Conservation (phyloP, 1,140 invertebrate genomes). For the Augochlora pura region DNA sequence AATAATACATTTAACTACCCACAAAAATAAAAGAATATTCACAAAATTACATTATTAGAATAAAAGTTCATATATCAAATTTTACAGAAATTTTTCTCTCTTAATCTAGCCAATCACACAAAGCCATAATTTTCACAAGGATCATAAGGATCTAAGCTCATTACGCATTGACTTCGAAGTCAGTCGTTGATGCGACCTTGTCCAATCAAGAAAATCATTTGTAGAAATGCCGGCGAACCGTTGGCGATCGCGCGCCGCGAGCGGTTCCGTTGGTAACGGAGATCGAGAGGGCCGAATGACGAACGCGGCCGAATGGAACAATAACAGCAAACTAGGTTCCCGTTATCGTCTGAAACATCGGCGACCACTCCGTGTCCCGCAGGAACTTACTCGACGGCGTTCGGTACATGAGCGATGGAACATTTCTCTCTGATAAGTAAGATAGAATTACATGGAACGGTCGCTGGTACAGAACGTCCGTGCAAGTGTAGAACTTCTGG, state of each 20-base stretch:
- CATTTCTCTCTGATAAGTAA: slow-evolving; percentile 19
- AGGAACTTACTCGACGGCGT: not conserved
- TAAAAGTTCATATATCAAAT: too few relatives aligned
- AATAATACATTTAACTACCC: too few relatives aligned
- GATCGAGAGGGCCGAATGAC: not conserved
- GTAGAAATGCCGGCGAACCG: not conserved
- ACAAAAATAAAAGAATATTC: too few relatives aligned
- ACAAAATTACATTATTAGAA: too few relatives aligned
- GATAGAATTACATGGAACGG: slow-evolving; percentile 3
- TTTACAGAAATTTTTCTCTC: too few relatives aligned
- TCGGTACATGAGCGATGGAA: not conserved
- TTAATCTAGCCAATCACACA: too few relatives aligned
- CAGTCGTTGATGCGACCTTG: not conserved
- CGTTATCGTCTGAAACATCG: not conserved
- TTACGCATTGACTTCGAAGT: too few relatives aligned
- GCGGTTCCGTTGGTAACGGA: not conserved
- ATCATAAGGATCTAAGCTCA: too few relatives aligned
- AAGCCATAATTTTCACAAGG: too few relatives aligned
- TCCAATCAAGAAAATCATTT: not conserved
- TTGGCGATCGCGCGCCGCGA: not conserved
- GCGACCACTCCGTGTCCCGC: not conserved
- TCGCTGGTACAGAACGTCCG: too few relatives aligned
- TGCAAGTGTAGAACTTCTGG: too few relatives aligned
- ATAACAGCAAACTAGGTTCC: not conserved
- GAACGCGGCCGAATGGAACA: not conserved